Evolutionary conservation across 2,113 vertebrate genomes (phyloP).

Genomic region (Dromaius novaehollandiae): DNA sequence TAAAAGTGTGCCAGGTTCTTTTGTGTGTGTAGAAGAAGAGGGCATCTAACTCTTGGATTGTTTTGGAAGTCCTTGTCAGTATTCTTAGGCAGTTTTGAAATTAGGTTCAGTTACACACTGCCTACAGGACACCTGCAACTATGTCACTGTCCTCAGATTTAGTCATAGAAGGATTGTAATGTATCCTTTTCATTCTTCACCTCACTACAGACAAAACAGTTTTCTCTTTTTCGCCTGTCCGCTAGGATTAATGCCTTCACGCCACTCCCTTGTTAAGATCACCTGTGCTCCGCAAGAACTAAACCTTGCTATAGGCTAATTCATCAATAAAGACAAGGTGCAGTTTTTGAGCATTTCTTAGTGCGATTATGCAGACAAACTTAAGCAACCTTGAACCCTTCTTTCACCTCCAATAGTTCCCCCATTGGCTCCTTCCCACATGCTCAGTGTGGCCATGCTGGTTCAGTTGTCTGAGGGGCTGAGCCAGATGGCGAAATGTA

Average conservation of each 20-base stretch:
- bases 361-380: background rate
- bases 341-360: background rate
- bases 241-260: background rate
- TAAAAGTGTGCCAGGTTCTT: background rate
- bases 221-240: background rate
- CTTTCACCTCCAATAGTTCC: background rate
- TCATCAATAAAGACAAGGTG: background rate
- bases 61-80: background rate
- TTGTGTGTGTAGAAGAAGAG: background rate
- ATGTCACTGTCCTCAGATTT: background rate
- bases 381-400: background rate
- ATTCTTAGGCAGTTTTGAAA: background rate
- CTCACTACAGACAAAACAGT: background rate
- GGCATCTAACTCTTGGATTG: background rate
- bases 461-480: background rate
- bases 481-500: slow-evolving; percentile 31
- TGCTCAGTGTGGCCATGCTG: background rate
- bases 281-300: background rate
- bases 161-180: background rate
- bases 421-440: background rate
- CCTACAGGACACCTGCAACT: background rate
- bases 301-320: background rate
- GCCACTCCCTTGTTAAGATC: background rate
- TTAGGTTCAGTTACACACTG: background rate
- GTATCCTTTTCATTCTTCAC: background rate